Evolutionary conservation across 2,113 vertebrate species (phyloP).

Genomic region (Rynchops niger): DNA sequence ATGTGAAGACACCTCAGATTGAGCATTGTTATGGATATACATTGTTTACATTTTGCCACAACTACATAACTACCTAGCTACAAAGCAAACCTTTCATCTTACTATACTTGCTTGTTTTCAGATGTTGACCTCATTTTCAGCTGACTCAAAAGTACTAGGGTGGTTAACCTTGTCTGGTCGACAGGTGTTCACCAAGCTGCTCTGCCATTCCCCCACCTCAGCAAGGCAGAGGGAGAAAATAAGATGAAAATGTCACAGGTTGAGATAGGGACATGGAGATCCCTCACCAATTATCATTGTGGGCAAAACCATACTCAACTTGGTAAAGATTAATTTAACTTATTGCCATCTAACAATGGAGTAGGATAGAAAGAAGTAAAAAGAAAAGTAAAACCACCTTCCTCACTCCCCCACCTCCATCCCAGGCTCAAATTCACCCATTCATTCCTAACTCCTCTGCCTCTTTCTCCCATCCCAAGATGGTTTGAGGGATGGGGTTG

Average conservation of each 20-base stretch:
- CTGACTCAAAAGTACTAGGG: background rate
- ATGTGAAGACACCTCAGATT: background rate
- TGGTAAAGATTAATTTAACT: background rate
- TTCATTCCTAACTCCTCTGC: background rate
- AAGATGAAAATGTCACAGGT: background rate
- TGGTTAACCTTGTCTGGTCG: background rate
- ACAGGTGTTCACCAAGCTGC: accelerated
- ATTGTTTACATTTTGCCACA: background rate
- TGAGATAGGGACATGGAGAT: background rate
- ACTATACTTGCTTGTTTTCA: background rate
- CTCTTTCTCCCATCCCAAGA: background rate
- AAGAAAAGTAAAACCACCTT: background rate
- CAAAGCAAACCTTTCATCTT: background rate
- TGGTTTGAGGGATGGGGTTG: accelerated
- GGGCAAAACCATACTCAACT: background rate
- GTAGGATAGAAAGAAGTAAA: background rate
- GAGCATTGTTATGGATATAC: background rate
- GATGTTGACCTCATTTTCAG: constrained; percentile 8
- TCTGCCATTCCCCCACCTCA: background rate
- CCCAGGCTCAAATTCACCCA: background rate
- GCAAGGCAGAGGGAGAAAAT: background rate
- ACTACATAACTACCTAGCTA: background rate
- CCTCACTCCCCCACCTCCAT: background rate
- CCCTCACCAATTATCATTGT: accelerated
- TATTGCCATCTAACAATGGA: background rate